phyloP scores from a whole-genome alignment of 2,113 vertebrate genomes.

The Upupa epops region DNA sequence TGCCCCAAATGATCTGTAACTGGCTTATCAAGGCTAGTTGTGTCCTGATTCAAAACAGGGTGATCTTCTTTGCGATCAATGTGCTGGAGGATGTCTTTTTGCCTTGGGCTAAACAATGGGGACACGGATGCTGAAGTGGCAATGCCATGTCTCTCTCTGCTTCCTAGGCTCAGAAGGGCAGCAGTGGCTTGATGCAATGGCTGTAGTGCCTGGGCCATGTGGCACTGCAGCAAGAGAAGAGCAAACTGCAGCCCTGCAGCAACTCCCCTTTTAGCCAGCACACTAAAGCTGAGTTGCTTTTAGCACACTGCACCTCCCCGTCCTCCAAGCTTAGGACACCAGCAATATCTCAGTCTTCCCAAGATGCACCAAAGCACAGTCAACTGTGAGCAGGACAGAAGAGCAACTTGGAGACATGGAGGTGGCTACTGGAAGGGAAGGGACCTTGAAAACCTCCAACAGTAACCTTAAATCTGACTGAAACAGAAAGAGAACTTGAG shows the following conservation, averaged over 20 bases:
- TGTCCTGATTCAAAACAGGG: accelerated
- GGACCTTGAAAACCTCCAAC: not conserved
- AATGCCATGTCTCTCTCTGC: accelerated
- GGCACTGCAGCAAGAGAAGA: not conserved
- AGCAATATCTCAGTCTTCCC: not conserved
- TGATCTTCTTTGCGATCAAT: not conserved
- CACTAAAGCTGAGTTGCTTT: accelerated
- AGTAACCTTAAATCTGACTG: not conserved
- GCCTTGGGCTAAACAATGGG: not conserved
- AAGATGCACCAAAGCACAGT: not conserved
- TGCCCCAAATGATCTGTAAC: not conserved
- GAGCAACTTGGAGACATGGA: not conserved
- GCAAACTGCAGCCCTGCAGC: not conserved
- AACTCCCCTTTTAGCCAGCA: not conserved
- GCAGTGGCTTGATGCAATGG: not conserved
- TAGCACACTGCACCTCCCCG: not conserved
- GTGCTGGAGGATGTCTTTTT: not conserved
- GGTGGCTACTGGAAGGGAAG: not conserved
- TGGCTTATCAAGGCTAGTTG: not conserved
- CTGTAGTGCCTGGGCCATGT: no score
- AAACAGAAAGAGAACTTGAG: not conserved
- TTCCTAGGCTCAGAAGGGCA: not conserved
- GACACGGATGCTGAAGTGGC: not conserved
- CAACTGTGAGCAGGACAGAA: accelerated
- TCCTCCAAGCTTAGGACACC: accelerated